phyloP scores from a whole-genome alignment of 2,888 invertebrate species.

The Harmothoe impar region DNA sequence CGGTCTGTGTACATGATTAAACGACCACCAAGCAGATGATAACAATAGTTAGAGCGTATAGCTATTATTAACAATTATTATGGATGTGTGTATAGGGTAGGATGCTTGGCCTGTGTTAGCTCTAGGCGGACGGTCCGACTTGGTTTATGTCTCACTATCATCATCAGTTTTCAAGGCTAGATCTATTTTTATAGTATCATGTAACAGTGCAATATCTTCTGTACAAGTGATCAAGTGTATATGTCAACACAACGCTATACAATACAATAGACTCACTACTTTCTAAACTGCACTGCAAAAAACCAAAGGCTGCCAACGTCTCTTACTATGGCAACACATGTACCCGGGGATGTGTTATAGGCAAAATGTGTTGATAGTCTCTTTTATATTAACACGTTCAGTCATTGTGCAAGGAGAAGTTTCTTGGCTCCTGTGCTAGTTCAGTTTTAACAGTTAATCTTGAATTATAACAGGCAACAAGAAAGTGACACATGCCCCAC shows the following conservation, averaged over 20 bases:
- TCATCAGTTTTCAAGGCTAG: conserved; percentile 22
- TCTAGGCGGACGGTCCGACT: conserved; percentile 30
- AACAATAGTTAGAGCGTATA: neutral
- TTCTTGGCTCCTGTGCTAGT: neutral
- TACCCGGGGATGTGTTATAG: neutral
- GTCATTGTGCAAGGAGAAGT: neutral
- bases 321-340: neutral
- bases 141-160: neutral
- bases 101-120: neutral
- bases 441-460: no score
- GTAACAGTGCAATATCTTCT: conserved; percentile 38
- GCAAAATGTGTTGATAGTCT: conserved; percentile 9
- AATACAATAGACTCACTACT: conserved; percentile 31
- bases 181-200: neutral
- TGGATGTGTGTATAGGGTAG: neutral
- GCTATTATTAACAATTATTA: neutral
- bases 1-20: neutral
- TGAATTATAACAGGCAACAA: conserved; percentile 5
- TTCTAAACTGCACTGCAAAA: conserved; percentile 42
- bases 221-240: conserved; percentile 52
- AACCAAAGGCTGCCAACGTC: neutral
- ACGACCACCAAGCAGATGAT: neutral
- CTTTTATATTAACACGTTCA: neutral
- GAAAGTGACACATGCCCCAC: neutral
- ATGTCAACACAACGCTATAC: conserved; percentile 55